Base-by-base conservation (phyloP, 2,888 invertebrate genomes). In the Caenorhabditis becei region DNA sequence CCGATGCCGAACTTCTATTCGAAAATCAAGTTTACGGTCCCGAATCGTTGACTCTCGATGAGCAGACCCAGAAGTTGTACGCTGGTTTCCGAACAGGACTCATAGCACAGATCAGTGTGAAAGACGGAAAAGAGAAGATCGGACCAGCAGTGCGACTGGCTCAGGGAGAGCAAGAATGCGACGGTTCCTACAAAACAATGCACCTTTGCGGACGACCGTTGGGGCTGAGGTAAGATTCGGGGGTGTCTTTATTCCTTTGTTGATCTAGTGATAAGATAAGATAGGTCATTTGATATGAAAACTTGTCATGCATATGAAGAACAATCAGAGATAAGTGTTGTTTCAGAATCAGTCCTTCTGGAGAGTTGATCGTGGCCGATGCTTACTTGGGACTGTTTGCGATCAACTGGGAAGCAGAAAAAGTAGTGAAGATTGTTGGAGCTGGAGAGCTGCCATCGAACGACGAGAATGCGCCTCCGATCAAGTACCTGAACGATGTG, bases 1-100 rank as follows among this genome's bases (percentile, higher is more conserved):
- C 75, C 16, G 49, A 79, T 20, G 77, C 80, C 0, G 80, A 83
- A 65, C 58, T 71, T 23, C 65, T 83, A 0, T 74, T 86, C 16
- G 70, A 79, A 47, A 74, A 84, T 65, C 82, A 86, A 59, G 77
- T 87, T n/a, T 84, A 77, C 26, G 87, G 87, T 0, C 85, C 87
- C 0, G 87, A 87, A 67, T 84, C 80, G 7, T 54, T 86, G 10
- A 85, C 81, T 10, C 62, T 85, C 24, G 63, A 85, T 37, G 71
- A 71, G 32, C 66, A 63, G 11, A 80, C 66, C 1, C 75, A 80
- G 20, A 58, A 58, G 35, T 28, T 87, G 1, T 87, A 82, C 66
- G 63, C 84, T 10, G 85, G 84, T 20, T 71, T 86, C 24, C 82
- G 81, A 49, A 85, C 86, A 1, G 87, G 87, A 47, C 77, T 84